A percentile compares a stretch with the other conserved stretches of the same genome.
Evolutionary conservation across 2,888 invertebrate genomes (phyloP).

Genomic region (Apamea crenata): DNA sequence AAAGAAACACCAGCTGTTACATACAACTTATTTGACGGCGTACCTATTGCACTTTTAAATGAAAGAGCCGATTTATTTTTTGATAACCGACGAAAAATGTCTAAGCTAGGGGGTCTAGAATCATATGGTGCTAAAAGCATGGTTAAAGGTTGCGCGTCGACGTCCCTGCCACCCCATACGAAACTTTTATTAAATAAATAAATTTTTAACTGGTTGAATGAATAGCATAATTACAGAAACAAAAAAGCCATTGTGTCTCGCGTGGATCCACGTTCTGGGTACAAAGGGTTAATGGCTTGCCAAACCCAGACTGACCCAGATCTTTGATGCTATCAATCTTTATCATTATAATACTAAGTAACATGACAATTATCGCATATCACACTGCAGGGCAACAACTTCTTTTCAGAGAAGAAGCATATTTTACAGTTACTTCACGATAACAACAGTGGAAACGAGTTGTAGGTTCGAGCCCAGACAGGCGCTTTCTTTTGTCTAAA

Average conservation of each 20-base stretch:
- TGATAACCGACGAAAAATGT: too few relatives aligned
- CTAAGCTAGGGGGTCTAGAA: too few relatives aligned
- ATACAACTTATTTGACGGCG: too few relatives aligned
- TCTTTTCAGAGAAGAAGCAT: not conserved
- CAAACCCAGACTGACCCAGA: not conserved
- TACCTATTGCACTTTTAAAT: too few relatives aligned
- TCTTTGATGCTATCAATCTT: not conserved
- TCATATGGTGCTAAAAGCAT: too few relatives aligned
- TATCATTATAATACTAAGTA: not conserved
- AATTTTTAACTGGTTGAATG: not conserved
- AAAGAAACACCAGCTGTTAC: too few relatives aligned
- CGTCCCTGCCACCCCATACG: too few relatives aligned
- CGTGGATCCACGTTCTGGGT: not conserved
- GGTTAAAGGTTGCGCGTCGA: too few relatives aligned
- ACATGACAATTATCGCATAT: not conserved
- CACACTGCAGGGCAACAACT: not conserved
- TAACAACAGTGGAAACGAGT: not conserved
- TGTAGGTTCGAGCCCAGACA: too few relatives aligned
- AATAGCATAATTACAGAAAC: not conserved
- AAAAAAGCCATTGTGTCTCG: not conserved
- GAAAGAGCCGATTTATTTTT: too few relatives aligned
- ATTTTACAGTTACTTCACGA: not conserved
- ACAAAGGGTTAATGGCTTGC: not conserved
- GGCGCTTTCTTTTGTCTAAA: too few relatives aligned
- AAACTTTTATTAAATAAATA: not conserved